A percentile compares a stretch with the other conserved stretches of the same genome.
These are phyloP conservation scores for Sebastes fasciatus DNA, from an alignment of 2,113 vertebrate genomes.

Conservation along the genomic window DNA sequence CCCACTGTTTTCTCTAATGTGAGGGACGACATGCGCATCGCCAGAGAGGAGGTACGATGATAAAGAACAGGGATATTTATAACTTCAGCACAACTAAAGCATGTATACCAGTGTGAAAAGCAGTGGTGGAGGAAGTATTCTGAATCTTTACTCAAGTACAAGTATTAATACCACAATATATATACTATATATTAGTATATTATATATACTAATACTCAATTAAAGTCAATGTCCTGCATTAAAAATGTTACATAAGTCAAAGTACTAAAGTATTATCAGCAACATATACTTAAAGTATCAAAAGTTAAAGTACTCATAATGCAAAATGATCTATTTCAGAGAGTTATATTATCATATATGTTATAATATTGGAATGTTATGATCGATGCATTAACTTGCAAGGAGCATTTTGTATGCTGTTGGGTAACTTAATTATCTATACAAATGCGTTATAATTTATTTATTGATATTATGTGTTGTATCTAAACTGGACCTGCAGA, in stretches of 20 bases:
- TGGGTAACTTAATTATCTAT: too few relatives aligned
- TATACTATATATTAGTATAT: not conserved
- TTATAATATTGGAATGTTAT: not conserved
- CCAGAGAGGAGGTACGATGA: conserved; percentile 93
- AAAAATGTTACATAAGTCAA: not conserved
- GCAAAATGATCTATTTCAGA: not conserved
- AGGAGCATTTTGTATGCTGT: not conserved
- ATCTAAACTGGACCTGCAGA: too few relatives aligned
- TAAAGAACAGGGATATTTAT: not conserved
- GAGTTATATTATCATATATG: not conserved
- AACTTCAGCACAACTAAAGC: not conserved
- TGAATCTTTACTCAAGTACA: not conserved
- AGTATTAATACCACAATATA: not conserved
- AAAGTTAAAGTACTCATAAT: not conserved
- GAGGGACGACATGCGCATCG: conserved; percentile 96
- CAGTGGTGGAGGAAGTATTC: not conserved
- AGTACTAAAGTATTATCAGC: not conserved
- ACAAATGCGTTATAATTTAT: too few relatives aligned
- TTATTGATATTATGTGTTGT: too few relatives aligned
- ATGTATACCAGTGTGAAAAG: not conserved
- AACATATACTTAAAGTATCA: not conserved
- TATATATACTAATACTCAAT: not conserved
- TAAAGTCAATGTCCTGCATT: not conserved
- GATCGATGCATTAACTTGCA: not conserved
- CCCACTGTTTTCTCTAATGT: conserved; percentile 98